A percentile compares a stretch with the other conserved stretches of the same genome.
Evolutionary conservation across 2,113 vertebrate species (phyloP).

Genomic region (western clawed frog (Xenopus tropicalis)): DNA sequence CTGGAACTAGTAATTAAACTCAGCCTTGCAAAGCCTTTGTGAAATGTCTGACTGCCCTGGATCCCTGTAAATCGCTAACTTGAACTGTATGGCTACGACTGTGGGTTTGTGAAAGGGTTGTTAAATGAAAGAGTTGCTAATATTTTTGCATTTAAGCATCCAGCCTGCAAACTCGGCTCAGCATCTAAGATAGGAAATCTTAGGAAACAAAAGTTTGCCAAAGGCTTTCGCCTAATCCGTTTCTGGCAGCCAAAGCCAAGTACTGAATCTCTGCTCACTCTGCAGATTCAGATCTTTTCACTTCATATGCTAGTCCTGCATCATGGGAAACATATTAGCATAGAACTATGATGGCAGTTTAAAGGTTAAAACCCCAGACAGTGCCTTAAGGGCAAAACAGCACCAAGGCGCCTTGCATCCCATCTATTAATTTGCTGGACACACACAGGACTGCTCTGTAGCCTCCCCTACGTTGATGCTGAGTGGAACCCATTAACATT

Average conservation of each 20-base stretch:
- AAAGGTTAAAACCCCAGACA: slow-evolving; percentile 54
- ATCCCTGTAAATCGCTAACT: too few relatives aligned
- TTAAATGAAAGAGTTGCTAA: neutral
- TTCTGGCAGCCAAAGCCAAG: neutral
- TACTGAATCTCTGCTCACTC: neutral
- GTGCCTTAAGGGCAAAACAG: slow-evolving; percentile 54
- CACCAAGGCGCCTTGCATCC: slow-evolving; percentile 62
- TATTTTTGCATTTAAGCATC: neutral
- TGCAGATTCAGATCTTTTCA: slow-evolving; percentile 41
- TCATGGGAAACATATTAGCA: slow-evolving; percentile 52
- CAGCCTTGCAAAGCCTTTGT: too few relatives aligned
- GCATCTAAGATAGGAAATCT: slow-evolving; percentile 6
- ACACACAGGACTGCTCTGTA: slow-evolving; percentile 55
- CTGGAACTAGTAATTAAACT: too few relatives aligned
- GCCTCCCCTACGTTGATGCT: slow-evolving; percentile 52
- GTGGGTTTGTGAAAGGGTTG: neutral
- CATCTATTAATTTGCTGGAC: slow-evolving; percentile 59
- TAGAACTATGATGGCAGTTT: slow-evolving; percentile 49
- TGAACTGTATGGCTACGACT: neutral
- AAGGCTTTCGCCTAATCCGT: neutral
- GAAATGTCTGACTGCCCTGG: too few relatives aligned
- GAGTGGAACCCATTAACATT: slow-evolving; percentile 71
- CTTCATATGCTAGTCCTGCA: slow-evolving; percentile 38
- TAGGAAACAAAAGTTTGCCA: slow-evolving; percentile 8
- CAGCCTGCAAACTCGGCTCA: neutral